Base-by-base conservation (phyloP, 2,888 invertebrate genomes). In the Dermolepida albohirtum region DNA sequence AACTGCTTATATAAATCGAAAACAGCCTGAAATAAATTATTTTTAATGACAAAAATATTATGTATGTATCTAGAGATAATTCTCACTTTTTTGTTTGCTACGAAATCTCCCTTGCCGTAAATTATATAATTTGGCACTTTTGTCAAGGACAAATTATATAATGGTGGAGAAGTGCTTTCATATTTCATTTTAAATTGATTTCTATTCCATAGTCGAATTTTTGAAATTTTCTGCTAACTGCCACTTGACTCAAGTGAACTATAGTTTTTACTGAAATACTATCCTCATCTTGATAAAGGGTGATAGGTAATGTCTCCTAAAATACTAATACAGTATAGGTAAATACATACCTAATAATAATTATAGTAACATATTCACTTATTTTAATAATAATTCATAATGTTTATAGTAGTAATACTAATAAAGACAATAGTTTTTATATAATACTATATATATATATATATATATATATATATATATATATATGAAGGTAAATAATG, bases 171-270 rank as follows among this genome's bases (percentile, higher is more conserved):
- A 0, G 73, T 70, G 0, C 78, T 81, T 5, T 87, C 87, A 71
- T 91, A 91, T 64, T 82, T 76, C n/a, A n/a, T 66, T 78, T 74
- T n/a, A 84, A 54, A 76, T 91, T 91, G 7, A 80, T 83, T 0
- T 77, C 75, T 0, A 75, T 51, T 0, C 91, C 92, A 72, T 88
- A 90, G 77, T 92, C 90, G 72, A 86, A 92, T 77, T 86, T 86
- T 71, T 87, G 86, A 75, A 91, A 92, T 68, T 84, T 82, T 0
- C 87, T 87, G 12, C 78, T 72, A 6, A 44, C 16, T 12, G 66
- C 59, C 1, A 69, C 49, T 62, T 69, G 69, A 7, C 66, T 49
- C 11, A 59, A 47, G 66, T 80, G 82, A 2, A 74, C 75, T 8
- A 81, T 11, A 4, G 80, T 78, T 74, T 80, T 81, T 22, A 81